These are phyloP conservation scores for Drosophila santomea DNA, from an alignment of 1,140 invertebrate genomes.

Conservation along the genomic window DNA sequence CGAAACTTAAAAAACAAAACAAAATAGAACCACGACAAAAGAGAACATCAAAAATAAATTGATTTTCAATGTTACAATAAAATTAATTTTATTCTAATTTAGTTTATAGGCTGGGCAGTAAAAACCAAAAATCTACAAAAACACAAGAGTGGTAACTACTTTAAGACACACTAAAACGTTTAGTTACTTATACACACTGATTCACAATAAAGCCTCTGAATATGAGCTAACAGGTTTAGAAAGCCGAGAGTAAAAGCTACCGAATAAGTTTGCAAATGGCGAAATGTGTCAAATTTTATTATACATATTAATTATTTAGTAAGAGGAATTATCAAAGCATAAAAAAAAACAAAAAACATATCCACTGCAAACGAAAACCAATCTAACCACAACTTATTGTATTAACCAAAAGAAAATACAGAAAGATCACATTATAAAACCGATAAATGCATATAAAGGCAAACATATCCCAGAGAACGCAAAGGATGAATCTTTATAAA, in stretches of 20 bases:
- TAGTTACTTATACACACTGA: slow-evolving; percentile 42
- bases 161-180: slow-evolving; percentile 50
- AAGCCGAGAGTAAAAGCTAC: slow-evolving; percentile 37
- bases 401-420: slow-evolving; percentile 54
- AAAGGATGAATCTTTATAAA: slow-evolving; percentile 49
- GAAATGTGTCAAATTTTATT: slow-evolving; percentile 76
- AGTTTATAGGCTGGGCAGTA: slow-evolving; percentile 72
- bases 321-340: slow-evolving; percentile 42
- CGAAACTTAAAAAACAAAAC: slow-evolving; percentile 43
- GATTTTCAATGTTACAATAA: slow-evolving; percentile 82
- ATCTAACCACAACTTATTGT: slow-evolving; percentile 61
- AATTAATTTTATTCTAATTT: slow-evolving; percentile 71
- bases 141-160: slow-evolving; percentile 48
- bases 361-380: slow-evolving; percentile 62
- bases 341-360: slow-evolving; percentile 62
- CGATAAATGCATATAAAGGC: slow-evolving; percentile 53
- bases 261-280: slow-evolving; percentile 37
- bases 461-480: slow-evolving; percentile 69
- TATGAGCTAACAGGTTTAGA: slow-evolving; percentile 44
- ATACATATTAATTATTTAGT: slow-evolving; percentile 67
- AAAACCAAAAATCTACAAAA: slow-evolving; percentile 53
- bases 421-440: slow-evolving; percentile 47
- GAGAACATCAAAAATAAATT: slow-evolving; percentile 74
- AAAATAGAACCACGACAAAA: slow-evolving; percentile 65
- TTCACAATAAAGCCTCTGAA: slow-evolving; percentile 24